Evolutionary conservation across 2,113 vertebrate genomes (phyloP), one percentile per base, ranked within the genome.

Genomic region (Siphamia tubifer): DNA sequence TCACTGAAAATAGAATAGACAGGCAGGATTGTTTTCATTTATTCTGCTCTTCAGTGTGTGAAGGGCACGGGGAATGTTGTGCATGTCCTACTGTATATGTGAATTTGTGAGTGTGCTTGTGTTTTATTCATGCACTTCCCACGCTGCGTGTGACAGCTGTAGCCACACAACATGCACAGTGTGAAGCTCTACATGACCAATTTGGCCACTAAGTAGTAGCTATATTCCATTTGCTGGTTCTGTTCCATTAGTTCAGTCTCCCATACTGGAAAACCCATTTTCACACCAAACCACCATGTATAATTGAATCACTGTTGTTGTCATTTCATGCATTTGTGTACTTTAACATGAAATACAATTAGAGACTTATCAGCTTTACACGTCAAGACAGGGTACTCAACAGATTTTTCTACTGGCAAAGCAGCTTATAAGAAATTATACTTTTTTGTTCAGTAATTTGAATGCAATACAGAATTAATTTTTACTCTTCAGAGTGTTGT

Each of bases 261-360:
- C 45, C 57, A 24, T 23, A 54, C 36, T 54, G 34, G 45, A 55
- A 65, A 68, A 39, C 8, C 10, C 5, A 19, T 6, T 30, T 25
- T 38, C 4, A 8, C 17, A 5, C 43, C 52, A 42, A 13, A n/a
- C 8, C n/a, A 11, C 34, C 10, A 44, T 47, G 32, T 49, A 54
- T 53, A 69, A 77, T 67, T 62, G 17, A 74, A 53, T 32, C 27
- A 53, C 53, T 52, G 28, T 53, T 56, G 52, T 43, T 69, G 60
- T 36, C 52, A 38, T 76, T 68, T 81, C 62, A 70, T 12, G 7
- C 68, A 24, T 54, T 68, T 64, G 58, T 66, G 79, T 76, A 39
- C 35, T 51, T 65, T 43, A 51, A 61, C 57, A 51, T 35, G 24
- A 56, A 56, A 67, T 15, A 57, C 39, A 63, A 48, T 43, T 36